Base-by-base conservation (phyloP, 2,113 vertebrate species). In the Ammospiza caudacuta region DNA sequence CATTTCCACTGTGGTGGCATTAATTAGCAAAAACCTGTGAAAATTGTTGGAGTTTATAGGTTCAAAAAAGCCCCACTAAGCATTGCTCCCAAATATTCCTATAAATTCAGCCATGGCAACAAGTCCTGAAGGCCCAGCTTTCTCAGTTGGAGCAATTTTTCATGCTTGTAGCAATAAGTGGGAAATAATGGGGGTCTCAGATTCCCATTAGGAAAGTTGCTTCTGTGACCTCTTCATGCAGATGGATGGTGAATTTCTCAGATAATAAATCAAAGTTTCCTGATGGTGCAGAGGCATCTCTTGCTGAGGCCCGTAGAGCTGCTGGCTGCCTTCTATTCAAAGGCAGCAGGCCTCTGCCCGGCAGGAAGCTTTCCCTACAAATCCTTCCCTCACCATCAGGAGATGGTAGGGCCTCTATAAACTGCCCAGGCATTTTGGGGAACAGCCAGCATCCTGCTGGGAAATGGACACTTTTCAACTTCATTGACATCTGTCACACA, bases 21-120 rank as follows among this genome's bases (percentile, higher is more conserved):
- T 98, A 98, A 98, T 98, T 98, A 98, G 96, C 92, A 97, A 97
- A 98, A 97, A 97, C 63, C 83, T 97, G 97, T 97, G 97, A 98
- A 98, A 98, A 97, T 95, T 88, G 91, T 94, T 91, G 89, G 78
- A 92, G 83, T 97, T 97, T 97, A 97, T 93, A 92, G 85, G 81
- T 91, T 94, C 35, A 82, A 80, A 96, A 79, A 75, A 77, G 9
- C 3, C 49, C 49, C 67, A 59, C 57, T 43, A 92, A 74, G 67
- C 91, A 69, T 85, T 76, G 87, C 89, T 96, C 62, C 93, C 94
- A 96, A 96, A 94, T 97, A 97, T 95, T 97, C 90, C 85, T 96
- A 80, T 92, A 96, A 96, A 96, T 92, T 92, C 87, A 93, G 27
- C 83, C 67, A 75, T 88, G 90, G 96, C 87, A 95, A 96, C 51